Evolutionary conservation across 2,888 invertebrate species (phyloP).

Genomic region (Oxytorus armatus): DNA sequence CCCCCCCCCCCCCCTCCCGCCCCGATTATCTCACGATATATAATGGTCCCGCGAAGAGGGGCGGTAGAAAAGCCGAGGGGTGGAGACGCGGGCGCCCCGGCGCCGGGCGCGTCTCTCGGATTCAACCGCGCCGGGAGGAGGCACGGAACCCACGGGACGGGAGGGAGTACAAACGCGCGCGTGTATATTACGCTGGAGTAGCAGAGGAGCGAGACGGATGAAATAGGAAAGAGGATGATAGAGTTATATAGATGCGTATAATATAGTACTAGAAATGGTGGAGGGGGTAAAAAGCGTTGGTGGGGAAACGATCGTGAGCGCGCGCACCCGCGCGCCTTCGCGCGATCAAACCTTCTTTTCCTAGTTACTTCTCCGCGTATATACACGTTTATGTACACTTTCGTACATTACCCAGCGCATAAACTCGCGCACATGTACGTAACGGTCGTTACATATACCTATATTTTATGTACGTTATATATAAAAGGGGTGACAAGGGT

Average conservation of each 20-base stretch:
- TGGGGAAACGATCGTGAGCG: slow-evolving; percentile 55
- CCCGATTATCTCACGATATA: not conserved
- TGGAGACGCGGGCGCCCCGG: slow-evolving; percentile 55
- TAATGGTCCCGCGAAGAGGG: slow-evolving; percentile 29
- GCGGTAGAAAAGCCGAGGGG: slow-evolving; percentile 28
- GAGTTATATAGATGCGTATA: slow-evolving; percentile 8
- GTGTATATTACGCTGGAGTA: slow-evolving; percentile 1
- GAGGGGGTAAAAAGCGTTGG: slow-evolving; percentile 55
- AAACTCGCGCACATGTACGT: slow-evolving; percentile 8
- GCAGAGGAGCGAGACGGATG: slow-evolving; percentile 16
- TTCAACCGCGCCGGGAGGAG: slow-evolving; percentile 41
- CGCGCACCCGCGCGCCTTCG: slow-evolving; percentile 59
- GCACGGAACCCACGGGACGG: slow-evolving; percentile 16
- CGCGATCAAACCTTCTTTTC: slow-evolving; percentile 55
- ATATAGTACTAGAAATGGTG: not conserved
- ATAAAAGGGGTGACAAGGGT: slow-evolving; percentile 69
- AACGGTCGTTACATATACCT: not conserved
- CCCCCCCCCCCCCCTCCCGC: no score
- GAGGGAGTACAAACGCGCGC: slow-evolving; percentile 20
- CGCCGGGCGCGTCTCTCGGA: slow-evolving; percentile 65
- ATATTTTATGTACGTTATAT: not conserved
- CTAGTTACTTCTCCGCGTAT: slow-evolving; percentile 11
- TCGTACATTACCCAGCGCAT: not conserved
- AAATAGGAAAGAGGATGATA: slow-evolving; percentile 42
- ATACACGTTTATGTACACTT: slow-evolving; percentile 4